A percentile compares a stretch with the other conserved stretches of the same genome.
Conservation (phyloP, 2,113 vertebrate species). For the Chroicocephalus ridibundus region DNA sequence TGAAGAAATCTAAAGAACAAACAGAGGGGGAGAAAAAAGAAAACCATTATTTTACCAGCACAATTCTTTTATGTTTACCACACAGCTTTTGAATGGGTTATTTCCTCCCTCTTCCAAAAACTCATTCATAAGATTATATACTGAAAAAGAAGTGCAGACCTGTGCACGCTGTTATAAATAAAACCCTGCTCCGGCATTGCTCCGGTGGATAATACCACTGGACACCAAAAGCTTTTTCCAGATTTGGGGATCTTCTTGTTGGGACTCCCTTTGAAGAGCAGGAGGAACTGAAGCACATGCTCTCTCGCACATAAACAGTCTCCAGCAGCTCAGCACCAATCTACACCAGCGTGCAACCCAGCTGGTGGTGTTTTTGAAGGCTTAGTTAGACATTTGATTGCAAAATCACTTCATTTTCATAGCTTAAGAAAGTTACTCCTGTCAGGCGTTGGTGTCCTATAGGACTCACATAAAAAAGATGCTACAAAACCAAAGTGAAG, state of each 20-base stretch:
- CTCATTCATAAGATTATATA: neutral
- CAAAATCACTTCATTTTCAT: neutral
- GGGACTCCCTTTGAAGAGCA: neutral
- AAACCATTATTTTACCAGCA: neutral
- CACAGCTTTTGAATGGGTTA: neutral
- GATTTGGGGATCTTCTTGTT: neutral
- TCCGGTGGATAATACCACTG: neutral
- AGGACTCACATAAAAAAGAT: neutral
- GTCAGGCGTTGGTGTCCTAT: neutral
- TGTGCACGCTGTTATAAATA: neutral
- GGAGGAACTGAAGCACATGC: neutral
- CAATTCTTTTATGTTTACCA: neutral
- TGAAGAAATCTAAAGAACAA: constrained; percentile 73
- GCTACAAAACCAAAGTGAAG: neutral
- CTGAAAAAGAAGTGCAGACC: neutral
- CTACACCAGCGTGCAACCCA: neutral
- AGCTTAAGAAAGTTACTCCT: neutral
- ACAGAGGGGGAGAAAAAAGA: constrained; percentile 1
- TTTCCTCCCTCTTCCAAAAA: neutral
- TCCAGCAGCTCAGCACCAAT: neutral
- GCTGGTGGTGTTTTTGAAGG: neutral
- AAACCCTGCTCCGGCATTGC: neutral
- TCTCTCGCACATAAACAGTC: neutral
- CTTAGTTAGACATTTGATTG: neutral
- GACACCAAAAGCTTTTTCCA: neutral